A percentile compares a stretch with the other conserved stretches of the same genome.
Conservation (phyloP, 2,113 vertebrate genomes). For the Probosciger aterrimus region DNA sequence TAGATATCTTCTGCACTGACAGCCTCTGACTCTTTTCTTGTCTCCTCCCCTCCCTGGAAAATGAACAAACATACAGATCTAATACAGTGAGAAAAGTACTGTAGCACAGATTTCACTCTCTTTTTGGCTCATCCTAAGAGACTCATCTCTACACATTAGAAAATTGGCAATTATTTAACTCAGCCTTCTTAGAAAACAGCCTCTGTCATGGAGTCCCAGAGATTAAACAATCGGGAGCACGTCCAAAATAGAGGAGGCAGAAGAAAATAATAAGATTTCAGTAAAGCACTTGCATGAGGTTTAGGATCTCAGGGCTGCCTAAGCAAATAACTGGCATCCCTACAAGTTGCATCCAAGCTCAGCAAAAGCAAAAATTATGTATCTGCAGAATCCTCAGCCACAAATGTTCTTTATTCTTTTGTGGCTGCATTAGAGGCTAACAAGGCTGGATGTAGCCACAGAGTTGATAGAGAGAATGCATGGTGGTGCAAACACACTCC, state of each 20-base stretch:
- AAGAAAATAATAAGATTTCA: background rate
- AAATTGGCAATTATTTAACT: background rate
- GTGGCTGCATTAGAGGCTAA: background rate
- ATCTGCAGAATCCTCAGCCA: background rate
- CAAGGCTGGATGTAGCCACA: background rate
- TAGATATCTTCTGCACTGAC: background rate
- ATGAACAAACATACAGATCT: slow-evolving; percentile 8
- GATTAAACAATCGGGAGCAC: background rate
- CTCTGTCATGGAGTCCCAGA: background rate
- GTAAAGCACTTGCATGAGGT: background rate
- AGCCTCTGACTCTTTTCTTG: slow-evolving; percentile 39
- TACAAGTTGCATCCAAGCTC: background rate
- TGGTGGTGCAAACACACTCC: background rate
- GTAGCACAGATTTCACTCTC: background rate
- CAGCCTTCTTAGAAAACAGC: background rate
- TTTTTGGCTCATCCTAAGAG: background rate
- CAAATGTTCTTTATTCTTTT: background rate
- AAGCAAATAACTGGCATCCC: background rate
- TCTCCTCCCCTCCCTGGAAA: slow-evolving; percentile 76
- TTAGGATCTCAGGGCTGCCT: background rate
- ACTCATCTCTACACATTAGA: background rate
- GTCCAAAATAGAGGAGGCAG: background rate
- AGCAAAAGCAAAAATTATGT: background rate
- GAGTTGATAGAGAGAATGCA: background rate
- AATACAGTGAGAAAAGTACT: background rate